Conservation (phyloP, 1,140 invertebrate species). For the Drosophila murphyi region DNA sequence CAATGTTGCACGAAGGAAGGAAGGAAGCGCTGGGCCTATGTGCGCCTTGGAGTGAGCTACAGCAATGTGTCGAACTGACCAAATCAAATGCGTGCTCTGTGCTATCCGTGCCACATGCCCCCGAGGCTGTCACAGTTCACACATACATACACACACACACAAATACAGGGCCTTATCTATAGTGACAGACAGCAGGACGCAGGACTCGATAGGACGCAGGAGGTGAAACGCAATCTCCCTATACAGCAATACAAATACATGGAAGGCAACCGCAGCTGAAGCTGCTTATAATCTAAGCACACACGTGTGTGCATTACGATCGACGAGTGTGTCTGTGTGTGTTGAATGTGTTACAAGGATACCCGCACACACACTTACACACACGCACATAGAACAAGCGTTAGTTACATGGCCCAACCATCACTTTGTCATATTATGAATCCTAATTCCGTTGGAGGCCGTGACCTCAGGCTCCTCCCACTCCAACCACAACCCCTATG, state of each 20-base stretch:
- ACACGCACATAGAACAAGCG: conserved; percentile 16
- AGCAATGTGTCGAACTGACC: conserved; percentile 59
- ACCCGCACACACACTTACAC: conserved; percentile 49
- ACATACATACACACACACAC: conserved; percentile 42
- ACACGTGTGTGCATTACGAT: conserved; percentile 22
- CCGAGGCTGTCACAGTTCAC: conserved; percentile 74
- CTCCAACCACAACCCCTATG: not conserved
- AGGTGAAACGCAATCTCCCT: conserved; percentile 36
- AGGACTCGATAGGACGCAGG: conserved; percentile 1
- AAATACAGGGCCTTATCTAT: conserved; percentile 59
- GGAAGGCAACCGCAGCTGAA: conserved; percentile 60
- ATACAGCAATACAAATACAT: conserved; percentile 63
- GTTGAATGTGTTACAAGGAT: conserved; percentile 66
- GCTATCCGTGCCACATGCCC: conserved; percentile 44
- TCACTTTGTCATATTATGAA: conserved; percentile 77
- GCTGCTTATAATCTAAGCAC: conserved; percentile 73
- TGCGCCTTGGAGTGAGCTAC: not conserved
- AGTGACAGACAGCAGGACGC: conserved; percentile 27
- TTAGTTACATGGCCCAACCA: conserved; percentile 47
- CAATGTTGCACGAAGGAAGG: conserved; percentile 40
- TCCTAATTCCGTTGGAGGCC: conserved; percentile 64
- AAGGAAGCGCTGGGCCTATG: conserved; percentile 17
- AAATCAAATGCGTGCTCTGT: conserved; percentile 68
- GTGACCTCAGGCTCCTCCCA: conserved; percentile 54
- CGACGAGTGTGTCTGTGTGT: conserved; percentile 5